A percentile compares a stretch with the other conserved stretches of the same genome.
Evolutionary conservation across 2,113 vertebrate species (phyloP).

Genomic region (Ptilonorhynchus violaceus): DNA sequence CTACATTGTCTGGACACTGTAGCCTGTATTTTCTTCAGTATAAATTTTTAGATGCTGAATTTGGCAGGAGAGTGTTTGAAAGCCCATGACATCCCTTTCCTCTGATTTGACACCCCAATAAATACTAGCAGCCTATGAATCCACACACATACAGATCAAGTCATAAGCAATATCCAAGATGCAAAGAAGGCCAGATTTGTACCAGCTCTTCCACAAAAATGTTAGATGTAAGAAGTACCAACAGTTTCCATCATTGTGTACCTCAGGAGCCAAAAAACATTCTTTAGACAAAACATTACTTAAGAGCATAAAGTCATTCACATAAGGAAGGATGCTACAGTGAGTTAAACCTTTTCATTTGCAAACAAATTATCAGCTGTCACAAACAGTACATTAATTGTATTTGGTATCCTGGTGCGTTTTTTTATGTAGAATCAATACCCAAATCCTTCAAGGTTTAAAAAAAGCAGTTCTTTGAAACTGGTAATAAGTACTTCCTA

Average conservation of each 20-base stretch:
- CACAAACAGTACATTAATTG: background rate
- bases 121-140: background rate
- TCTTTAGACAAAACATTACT: background rate
- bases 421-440: background rate
- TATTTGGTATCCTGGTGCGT: background rate
- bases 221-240: background rate
- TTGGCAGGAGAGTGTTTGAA: background rate
- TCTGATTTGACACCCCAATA: background rate
- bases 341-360: background rate
- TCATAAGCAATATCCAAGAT: background rate
- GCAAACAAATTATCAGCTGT: background rate
- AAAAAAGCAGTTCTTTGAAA: background rate
- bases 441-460: background rate
- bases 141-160: background rate
- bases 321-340: background rate
- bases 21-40: background rate
- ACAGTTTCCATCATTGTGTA: background rate
- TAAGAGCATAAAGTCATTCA: background rate
- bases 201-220: background rate
- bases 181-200: background rate
- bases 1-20: background rate
- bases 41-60: background rate
- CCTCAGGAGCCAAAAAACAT: background rate
- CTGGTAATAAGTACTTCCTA: conserved; percentile 28
- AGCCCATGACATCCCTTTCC: background rate